Base-by-base conservation (phyloP, 2,797 vertebrate genomes). In the Agapornis canus region DNA sequence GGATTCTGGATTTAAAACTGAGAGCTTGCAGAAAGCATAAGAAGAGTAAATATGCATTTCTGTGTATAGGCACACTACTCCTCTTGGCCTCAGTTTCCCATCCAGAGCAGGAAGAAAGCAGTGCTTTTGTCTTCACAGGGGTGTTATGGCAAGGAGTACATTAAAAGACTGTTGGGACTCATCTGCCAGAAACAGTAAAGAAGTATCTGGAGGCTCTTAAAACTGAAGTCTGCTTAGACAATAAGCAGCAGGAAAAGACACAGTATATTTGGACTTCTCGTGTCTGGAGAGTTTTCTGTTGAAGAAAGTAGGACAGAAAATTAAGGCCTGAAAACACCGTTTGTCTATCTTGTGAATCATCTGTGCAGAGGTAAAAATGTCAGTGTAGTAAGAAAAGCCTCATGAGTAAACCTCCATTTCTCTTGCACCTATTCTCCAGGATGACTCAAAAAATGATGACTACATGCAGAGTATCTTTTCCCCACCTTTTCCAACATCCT, bases 221-320 rank as follows among this genome's bases (percentile, higher is more conserved):
- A 95, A 90, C 60, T 68, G 6, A 86, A 89, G 64, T 69, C 52
- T 75, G 32, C 65, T 68, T 91, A 90, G 78, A 92, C n/a, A 82
- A 92, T 32, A 97, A 91, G 54, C 43, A 72, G 48, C 51, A 76
- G 68, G 77, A 83, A 88, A 96, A 85, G 37, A 89, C 43, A 95
- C 27, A 31, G 35, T 81, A 32, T 90, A 76, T 86, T 86, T 90
- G 68, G 77, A 89, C 40, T 91, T 83, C 22, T 26, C 18, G 32
- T 64, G 54, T 64, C 80, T 85, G 35, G 10, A 79, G 29, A 76
- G 47, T 48, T 93, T 85, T 87, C 29, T 47, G 47, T 80, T 86
- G 83, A 90, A 89, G 42, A 70, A 81, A 64, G 12, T 17, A 88
- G 48, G 63, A 81, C 51, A 60, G 57, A 82, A 93, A 88, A 82